Percentiles rank a stretch among this genome's conserved stretches.
Evolutionary conservation across 2,113 vertebrate species (phyloP).

Genomic region (Clarias batrachus): DNA sequence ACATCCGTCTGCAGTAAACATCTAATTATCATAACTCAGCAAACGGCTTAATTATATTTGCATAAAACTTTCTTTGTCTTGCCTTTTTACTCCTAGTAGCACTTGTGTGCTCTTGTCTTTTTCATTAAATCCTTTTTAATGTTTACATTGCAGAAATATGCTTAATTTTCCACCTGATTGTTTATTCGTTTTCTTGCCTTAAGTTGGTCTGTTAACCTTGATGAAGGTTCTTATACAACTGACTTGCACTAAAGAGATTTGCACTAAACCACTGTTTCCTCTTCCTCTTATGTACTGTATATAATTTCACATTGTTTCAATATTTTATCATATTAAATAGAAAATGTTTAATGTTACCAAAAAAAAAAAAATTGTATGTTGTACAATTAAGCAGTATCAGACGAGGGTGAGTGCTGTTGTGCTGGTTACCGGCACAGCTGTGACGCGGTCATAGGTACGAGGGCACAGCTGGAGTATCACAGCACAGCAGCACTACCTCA

Average conservation of each 20-base stretch:
- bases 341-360: neutral
- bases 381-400: neutral
- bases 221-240: neutral
- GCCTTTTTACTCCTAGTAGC: slow-evolving; percentile 16
- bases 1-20: slow-evolving; percentile 62
- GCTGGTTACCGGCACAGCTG: too few species aligned
- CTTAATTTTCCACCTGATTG: slow-evolving; percentile 18
- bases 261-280: neutral
- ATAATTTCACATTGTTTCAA: neutral
- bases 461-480: too few species aligned
- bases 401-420: too few species aligned
- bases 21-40: slow-evolving; percentile 67
- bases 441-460: too few species aligned
- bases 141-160: slow-evolving; percentile 39
- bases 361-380: neutral
- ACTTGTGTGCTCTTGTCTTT: slow-evolving; percentile 47
- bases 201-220: neutral
- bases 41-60: slow-evolving; percentile 68
- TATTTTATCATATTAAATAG: neutral
- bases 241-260: neutral
- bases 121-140: slow-evolving; percentile 35
- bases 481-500: too few species aligned
- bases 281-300: neutral
- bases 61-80: slow-evolving; percentile 57
- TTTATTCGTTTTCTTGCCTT: slow-evolving; percentile 15